Conservation (phyloP, 2,113 vertebrate genomes). For the Mystacornis crossleyi region DNA sequence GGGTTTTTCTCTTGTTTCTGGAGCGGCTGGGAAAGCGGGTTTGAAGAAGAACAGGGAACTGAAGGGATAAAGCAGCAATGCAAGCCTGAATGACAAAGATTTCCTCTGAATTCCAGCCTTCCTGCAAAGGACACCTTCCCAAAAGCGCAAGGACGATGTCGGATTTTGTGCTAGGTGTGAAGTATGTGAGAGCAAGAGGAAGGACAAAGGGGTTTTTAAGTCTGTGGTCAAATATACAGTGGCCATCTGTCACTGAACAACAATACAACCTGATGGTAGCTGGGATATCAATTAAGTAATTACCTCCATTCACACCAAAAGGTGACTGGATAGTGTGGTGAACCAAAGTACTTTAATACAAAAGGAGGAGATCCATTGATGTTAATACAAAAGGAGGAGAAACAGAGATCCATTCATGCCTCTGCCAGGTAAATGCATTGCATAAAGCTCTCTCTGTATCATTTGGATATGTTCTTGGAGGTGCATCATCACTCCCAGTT, state of each 20-base stretch:
- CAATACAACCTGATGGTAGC: background rate
- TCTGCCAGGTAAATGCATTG: background rate
- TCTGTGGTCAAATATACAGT: background rate
- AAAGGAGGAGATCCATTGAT: background rate
- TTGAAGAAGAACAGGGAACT: background rate
- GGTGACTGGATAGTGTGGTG: background rate
- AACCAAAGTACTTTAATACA: background rate
- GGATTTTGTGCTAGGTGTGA: background rate
- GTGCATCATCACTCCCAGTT: background rate
- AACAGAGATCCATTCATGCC: background rate
- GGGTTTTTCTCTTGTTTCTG: rapidly evolving
- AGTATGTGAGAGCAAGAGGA: background rate
- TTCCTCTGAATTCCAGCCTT: background rate
- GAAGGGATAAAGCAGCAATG: background rate
- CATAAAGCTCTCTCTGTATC: background rate
- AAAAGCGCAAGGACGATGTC: background rate
- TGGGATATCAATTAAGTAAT: slow-evolving; percentile 32
- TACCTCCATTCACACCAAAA: background rate
- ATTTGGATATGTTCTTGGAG: background rate
- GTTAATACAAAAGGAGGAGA: background rate
- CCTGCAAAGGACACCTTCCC: background rate
- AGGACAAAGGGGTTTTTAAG: background rate
- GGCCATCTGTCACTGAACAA: background rate
- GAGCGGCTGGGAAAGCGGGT: background rate
- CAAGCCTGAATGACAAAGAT: background rate